These are phyloP conservation scores for Trichonephila clavipes DNA, from an alignment of 1,140 invertebrate species.

Conservation along the genomic window DNA sequence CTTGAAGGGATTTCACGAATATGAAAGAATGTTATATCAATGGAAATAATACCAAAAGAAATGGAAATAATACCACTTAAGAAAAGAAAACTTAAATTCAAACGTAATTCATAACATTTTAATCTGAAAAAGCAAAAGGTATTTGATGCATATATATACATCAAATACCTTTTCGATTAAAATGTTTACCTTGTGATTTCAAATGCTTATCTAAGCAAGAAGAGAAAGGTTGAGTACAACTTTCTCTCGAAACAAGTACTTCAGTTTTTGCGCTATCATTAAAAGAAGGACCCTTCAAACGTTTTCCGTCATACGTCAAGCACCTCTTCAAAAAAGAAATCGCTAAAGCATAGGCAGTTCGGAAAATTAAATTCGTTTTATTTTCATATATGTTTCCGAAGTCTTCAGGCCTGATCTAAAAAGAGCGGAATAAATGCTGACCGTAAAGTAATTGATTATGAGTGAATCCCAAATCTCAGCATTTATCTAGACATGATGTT, in stretches of 20 bases:
- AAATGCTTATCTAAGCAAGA: too few species aligned
- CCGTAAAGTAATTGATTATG: not conserved
- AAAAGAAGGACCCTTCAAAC: not conserved
- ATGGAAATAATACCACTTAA: too few species aligned
- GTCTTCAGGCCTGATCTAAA: not conserved
- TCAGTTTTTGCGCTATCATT: not conserved
- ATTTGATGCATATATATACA: too few species aligned
- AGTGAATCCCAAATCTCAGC: not conserved
- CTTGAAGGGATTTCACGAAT: too few species aligned
- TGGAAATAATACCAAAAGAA: too few species aligned
- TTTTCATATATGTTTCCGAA: not conserved
- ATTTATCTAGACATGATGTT: not conserved
- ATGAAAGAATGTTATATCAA: too few species aligned
- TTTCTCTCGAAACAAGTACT: not conserved
- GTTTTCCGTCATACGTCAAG: not conserved
- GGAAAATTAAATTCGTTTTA: not conserved
- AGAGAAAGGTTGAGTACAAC: too few species aligned
- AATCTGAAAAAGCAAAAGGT: too few species aligned
- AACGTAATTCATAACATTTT: too few species aligned
- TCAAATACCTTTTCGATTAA: too few species aligned
- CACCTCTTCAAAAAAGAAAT: slow-evolving; percentile 2
- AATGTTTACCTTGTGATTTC: too few species aligned
- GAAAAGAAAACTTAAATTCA: too few species aligned
- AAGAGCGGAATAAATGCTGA: not conserved
- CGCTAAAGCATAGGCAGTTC: not conserved